A percentile compares a stretch with the other conserved stretches of the same genome.
These are phyloP conservation scores for Stomatorhinus ivindoensis DNA, from an alignment of 2,113 vertebrate species.

Conservation along the genomic window DNA sequence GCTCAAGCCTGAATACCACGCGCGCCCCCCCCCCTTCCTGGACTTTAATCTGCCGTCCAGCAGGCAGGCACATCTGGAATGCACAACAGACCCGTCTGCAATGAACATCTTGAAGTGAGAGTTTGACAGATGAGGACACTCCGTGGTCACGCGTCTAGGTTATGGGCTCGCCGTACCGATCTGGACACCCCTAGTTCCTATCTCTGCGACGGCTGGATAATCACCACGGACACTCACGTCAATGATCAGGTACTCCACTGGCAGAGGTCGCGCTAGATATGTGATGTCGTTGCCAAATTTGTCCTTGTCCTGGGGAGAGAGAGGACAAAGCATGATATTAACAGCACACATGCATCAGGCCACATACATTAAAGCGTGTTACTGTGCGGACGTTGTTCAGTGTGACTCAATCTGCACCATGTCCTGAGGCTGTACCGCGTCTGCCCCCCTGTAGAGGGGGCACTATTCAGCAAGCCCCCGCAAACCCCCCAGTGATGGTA, in stretches of 20 bases:
- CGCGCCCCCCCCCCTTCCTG: neutral
- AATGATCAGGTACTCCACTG: slow-evolving; percentile 96
- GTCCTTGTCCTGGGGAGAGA: slow-evolving; percentile 77
- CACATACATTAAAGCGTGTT: neutral
- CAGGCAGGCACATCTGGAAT: neutral
- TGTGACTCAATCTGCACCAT: neutral
- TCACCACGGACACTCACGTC: slow-evolving; percentile 70
- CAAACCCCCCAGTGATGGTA: slow-evolving; percentile 33
- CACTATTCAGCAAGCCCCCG: neutral
- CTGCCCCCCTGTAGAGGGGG: neutral
- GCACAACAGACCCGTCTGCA: neutral
- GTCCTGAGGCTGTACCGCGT: neutral
- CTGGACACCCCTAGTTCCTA: neutral
- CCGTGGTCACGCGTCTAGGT: neutral
- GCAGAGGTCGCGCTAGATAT: slow-evolving; percentile 88
- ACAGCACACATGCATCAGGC: neutral
- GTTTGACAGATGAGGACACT: neutral
- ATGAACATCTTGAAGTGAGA: neutral
- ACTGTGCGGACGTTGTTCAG: neutral
- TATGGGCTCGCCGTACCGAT: neutral
- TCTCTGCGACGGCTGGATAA: neutral
- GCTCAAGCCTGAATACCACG: neutral
- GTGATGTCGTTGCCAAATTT: slow-evolving; percentile 98
- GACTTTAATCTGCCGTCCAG: neutral
- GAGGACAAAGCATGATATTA: neutral